Evolutionary conservation across 2,888 invertebrate species (phyloP), one percentile per base, ranked within the genome.

Genomic region (Aleiodes alternator): DNA sequence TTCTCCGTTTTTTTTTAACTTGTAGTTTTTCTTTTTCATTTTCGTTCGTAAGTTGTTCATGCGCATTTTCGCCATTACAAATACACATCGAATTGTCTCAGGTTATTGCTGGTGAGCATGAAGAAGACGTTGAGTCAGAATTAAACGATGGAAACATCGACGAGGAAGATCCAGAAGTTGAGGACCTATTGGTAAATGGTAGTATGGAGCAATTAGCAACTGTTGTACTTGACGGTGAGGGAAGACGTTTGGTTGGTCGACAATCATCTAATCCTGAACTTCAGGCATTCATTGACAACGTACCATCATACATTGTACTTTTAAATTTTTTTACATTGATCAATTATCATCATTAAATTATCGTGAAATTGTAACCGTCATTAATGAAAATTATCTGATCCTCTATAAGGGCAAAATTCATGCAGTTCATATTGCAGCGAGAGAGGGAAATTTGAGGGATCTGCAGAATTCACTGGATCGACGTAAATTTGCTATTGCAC

Each of bases 161-260:
- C 84, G 80, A 82, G 48, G 80, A 83, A n/a, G 94, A 94, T 81
- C 91, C 92, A 14, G 94, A 94, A 87, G 92, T 95, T 55, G 91
- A 92, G 73, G 91, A 92, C 80, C 91, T 95, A 81, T 92, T 96
- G 70, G 93, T 93, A 82, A 91, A 92, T 79, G 94, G 96, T 8
- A 96, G 96, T 86, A 95, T 98, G 94, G 97, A 97, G 87, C 95
- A 96, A 90, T 90, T 98, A 84, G 98, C 98, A 34, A 93, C 95
- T 70, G 91, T 98, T 83, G 97, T 98, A 12, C 91, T 98, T 29
- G 96, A 95, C 83, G 98, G 98, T 4, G 95, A 97, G 86, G 98
- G 98, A 0, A 91, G 94, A 79, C 92, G 94, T 90, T 90, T 96
- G 84, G 90, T 95, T 84, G 93, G 95, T 75, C 91, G 94, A 82